phyloP scores from a whole-genome alignment of 2,888 invertebrate genomes.

The Hypomecis punctinalis region DNA sequence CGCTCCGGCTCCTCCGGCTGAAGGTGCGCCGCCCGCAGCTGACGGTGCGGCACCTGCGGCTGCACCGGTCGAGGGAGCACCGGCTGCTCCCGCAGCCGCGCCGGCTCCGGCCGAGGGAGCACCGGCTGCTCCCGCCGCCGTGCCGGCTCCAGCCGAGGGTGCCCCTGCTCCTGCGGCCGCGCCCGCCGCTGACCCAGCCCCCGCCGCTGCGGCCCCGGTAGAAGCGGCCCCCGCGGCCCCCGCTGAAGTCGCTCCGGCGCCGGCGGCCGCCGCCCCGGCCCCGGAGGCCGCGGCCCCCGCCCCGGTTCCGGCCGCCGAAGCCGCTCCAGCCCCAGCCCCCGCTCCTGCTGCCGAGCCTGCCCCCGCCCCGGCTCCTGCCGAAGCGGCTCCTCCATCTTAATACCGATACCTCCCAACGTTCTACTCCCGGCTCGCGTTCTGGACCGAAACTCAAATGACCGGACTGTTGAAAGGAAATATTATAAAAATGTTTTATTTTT shows the following conservation, averaged over 20 bases:
- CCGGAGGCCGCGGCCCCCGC: constrained; percentile 39
- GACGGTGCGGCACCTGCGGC: constrained; percentile 46
- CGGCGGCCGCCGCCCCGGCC: constrained; percentile 30
- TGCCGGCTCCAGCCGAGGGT: constrained; percentile 54
- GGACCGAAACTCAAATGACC: constrained; percentile 30
- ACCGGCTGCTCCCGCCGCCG: constrained; percentile 47
- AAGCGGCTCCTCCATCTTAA: constrained; percentile 44
- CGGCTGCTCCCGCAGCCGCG: constrained; percentile 49
- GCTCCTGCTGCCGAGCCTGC: constrained; percentile 40
- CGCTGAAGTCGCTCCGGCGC: constrained; percentile 41
- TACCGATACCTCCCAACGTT: background rate
- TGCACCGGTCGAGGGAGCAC: constrained; percentile 56
- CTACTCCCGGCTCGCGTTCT: constrained; percentile 17
- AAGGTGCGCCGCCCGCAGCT: constrained; percentile 53
- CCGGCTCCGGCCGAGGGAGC: constrained; percentile 52
- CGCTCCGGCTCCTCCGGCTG: constrained; percentile 51
- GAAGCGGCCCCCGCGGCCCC: constrained; percentile 45
- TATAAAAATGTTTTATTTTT: constrained; percentile 54
- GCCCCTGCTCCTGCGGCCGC: constrained; percentile 52
- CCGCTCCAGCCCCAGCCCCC: constrained; percentile 45
- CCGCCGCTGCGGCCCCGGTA: constrained; percentile 42
- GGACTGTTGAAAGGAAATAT: constrained; percentile 38
- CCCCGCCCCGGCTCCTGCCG: constrained; percentile 43
- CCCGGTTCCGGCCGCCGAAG: constrained; percentile 40
- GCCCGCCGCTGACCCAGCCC: constrained; percentile 38